A percentile compares a stretch with the other conserved stretches of the same genome.
Conservation (phyloP, 2,113 vertebrate genomes). For the Plecotus auritus region DNA sequence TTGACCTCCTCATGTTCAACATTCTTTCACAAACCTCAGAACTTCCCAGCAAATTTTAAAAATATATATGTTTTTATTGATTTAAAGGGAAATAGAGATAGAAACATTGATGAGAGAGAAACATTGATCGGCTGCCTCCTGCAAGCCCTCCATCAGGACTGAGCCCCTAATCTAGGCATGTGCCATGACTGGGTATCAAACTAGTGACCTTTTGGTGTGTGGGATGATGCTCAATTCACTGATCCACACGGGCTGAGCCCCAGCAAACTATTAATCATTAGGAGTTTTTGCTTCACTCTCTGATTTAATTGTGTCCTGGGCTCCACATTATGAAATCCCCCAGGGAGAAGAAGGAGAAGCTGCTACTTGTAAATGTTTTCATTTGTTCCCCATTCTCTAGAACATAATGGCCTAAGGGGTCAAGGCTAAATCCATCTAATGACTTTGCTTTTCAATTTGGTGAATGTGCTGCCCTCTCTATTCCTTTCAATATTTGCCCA, state of each 20-base stretch:
- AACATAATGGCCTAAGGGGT: fast-evolving
- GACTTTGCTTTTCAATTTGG: background rate
- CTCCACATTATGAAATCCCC: too few species aligned
- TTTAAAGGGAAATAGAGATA: too few species aligned
- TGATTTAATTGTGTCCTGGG: background rate
- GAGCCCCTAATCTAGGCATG: too few species aligned
- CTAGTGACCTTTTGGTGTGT: too few species aligned
- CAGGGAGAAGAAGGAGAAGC: background rate
- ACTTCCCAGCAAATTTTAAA: background rate
- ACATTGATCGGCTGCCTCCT: too few species aligned
- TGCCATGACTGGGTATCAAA: too few species aligned
- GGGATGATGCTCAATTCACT: too few species aligned
- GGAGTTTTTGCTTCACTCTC: background rate
- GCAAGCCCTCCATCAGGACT: too few species aligned
- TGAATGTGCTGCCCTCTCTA: background rate
- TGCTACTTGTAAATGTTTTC: background rate
- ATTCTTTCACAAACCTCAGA: background rate
- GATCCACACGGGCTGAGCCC: background rate
- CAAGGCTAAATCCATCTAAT: background rate
- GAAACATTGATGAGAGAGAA: too few species aligned
- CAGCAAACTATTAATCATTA: fast-evolving
- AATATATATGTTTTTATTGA: too few species aligned
- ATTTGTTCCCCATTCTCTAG: background rate
- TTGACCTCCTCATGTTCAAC: fast-evolving
- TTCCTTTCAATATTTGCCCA: background rate